Evolutionary conservation across 2,888 invertebrate species (phyloP).

Genomic region (Phortica magna): DNA sequence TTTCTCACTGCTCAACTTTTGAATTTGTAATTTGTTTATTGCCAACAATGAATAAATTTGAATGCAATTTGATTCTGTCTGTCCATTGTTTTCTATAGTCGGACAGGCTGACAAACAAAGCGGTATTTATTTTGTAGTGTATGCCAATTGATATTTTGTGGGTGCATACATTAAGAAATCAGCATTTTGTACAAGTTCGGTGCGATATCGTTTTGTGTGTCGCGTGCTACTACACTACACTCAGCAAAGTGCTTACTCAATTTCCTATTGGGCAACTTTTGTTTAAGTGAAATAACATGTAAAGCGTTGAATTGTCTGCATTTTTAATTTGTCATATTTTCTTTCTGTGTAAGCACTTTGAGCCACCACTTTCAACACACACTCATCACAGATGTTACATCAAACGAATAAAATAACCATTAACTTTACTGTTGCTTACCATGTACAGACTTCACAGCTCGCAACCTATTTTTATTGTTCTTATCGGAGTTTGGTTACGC

Average conservation of each 20-base stretch:
- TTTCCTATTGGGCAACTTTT: background rate
- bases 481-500: slow-evolving; percentile 76
- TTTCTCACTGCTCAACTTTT: slow-evolving; percentile 31
- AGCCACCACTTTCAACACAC: slow-evolving; percentile 14
- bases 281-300: too few species aligned
- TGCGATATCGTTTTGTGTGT: slow-evolving; percentile 58
- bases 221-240: slow-evolving; percentile 62
- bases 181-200: slow-evolving; percentile 50
- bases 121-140: background rate
- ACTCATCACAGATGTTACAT: slow-evolving; percentile 57
- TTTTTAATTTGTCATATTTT: background rate
- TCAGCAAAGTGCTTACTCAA: slow-evolving; percentile 40
- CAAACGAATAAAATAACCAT: slow-evolving; percentile 33
- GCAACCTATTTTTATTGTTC: slow-evolving; percentile 69
- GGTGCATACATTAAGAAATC: slow-evolving; percentile 66
- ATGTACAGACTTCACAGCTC: slow-evolving; percentile 31
- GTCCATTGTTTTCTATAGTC: background rate
- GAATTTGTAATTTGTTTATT: slow-evolving; percentile 53
- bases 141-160: slow-evolving; percentile 48
- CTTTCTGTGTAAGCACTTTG: slow-evolving; percentile 15
- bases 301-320: background rate
- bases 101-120: background rate
- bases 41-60: slow-evolving; percentile 59
- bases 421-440: slow-evolving; percentile 57
- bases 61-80: slow-evolving; percentile 48